These are phyloP conservation scores for Dinocampus coccinellae DNA, from an alignment of 2,888 invertebrate species.

Conservation along the genomic window DNA sequence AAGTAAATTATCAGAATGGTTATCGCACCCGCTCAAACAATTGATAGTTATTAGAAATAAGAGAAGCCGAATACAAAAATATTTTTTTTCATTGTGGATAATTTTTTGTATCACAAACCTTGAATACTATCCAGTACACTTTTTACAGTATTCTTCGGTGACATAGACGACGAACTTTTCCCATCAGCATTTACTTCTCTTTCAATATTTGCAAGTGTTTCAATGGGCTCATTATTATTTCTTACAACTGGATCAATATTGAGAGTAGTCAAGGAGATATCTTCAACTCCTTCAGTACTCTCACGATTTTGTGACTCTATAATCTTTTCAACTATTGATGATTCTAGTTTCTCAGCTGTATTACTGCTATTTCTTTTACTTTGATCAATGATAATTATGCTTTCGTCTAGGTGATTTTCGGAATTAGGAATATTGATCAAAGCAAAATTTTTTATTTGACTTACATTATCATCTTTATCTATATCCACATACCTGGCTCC, in stretches of 20 bases:
- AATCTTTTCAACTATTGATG: not conserved
- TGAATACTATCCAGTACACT: not conserved
- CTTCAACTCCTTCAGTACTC: not conserved
- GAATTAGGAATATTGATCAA: too few relatives aligned
- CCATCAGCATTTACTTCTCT: not conserved
- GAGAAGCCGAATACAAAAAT: not conserved
- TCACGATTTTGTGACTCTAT: too few relatives aligned
- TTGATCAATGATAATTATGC: not conserved
- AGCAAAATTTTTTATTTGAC: too few relatives aligned
- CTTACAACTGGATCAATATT: too few relatives aligned
- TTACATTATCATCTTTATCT: too few relatives aligned
- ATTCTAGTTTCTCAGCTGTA: too few relatives aligned
- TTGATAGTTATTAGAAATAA: not conserved
- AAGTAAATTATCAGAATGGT: too few relatives aligned
- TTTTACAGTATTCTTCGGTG: not conserved
- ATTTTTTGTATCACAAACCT: constrained; percentile 24
- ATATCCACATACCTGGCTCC: too few relatives aligned
- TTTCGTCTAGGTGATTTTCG: too few relatives aligned
- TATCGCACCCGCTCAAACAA: too few relatives aligned
- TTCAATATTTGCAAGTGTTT: not conserved
- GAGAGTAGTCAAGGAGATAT: not conserved
- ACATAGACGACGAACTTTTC: not conserved
- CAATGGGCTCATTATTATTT: too few relatives aligned
- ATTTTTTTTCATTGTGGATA: not conserved
- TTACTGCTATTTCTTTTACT: not conserved